These are phyloP conservation scores for Bradysia coprophila DNA, from an alignment of 1,140 invertebrate species.

Conservation along the genomic window DNA sequence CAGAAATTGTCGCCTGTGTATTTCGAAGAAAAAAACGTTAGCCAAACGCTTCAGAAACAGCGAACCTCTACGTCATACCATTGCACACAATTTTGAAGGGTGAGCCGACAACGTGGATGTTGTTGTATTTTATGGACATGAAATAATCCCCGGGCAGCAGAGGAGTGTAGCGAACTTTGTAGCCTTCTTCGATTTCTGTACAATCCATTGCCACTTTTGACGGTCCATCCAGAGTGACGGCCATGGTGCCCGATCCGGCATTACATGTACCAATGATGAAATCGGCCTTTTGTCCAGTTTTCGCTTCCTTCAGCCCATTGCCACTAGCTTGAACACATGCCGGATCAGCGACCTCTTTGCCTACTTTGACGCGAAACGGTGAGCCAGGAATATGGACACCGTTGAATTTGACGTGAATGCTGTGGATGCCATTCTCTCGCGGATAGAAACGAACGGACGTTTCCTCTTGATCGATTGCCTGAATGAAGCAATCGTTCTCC, in stretches of 20 bases:
- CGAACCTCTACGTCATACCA: no score
- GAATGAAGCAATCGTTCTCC: conserved; percentile 92
- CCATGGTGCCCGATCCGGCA: conserved; percentile 79
- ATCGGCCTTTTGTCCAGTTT: conserved; percentile 77
- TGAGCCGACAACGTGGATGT: conserved; percentile 84
- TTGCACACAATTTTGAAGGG: conserved; percentile 70
- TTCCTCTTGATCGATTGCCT: conserved; percentile 80
- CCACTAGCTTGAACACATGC: conserved; percentile 82
- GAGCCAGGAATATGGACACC: conserved; percentile 91
- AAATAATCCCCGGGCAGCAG: conserved; percentile 88
- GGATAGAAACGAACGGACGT: conserved; percentile 91
- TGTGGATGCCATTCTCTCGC: conserved; percentile 87
- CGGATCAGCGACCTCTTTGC: conserved; percentile 89
- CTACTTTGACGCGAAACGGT: conserved; percentile 83
- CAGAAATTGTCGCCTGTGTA: conserved; percentile 62
- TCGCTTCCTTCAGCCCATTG: conserved; percentile 61
- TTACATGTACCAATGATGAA: conserved; percentile 93
- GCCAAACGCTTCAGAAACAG: no score
- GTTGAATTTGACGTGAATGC: conserved; percentile 88
- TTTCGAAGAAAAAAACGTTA: no score
- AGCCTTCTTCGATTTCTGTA: conserved; percentile 88
- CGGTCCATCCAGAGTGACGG: conserved; percentile 89
- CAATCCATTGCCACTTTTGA: conserved; percentile 94
- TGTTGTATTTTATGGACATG: conserved; percentile 91
- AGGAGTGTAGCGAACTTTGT: conserved; percentile 95